Conservation (phyloP, 2,113 vertebrate genomes). For the Columba livia region DNA sequence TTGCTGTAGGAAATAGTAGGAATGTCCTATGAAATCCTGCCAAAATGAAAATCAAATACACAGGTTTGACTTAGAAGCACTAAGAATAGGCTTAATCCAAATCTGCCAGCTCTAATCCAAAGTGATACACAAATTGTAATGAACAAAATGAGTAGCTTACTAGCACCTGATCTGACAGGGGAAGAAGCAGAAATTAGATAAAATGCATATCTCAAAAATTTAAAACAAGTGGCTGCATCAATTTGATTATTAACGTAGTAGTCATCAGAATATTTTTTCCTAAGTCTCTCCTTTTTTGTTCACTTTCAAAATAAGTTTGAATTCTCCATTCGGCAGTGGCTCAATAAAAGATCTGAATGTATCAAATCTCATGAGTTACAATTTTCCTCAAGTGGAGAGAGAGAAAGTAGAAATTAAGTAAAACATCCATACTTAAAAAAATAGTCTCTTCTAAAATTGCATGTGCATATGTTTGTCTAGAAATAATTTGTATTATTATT, state of each 20-base stretch:
- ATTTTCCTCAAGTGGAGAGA: neutral
- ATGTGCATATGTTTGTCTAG: neutral
- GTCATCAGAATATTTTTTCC: neutral
- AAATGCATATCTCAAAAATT: neutral
- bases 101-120: neutral
- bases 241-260: neutral
- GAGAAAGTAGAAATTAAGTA: neutral
- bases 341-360: neutral
- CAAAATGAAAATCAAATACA: neutral
- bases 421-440: neutral
- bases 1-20: neutral
- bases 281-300: neutral
- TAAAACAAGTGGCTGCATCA: neutral
- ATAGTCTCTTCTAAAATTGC: neutral
- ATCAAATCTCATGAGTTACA: neutral
- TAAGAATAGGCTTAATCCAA: conserved; percentile 30
- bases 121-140: neutral
- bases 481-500: neutral
- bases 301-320: neutral
- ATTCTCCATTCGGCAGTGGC: neutral
- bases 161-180: neutral
- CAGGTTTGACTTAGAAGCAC: neutral
- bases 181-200: neutral
- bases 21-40: neutral
- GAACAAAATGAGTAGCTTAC: neutral